Evolutionary conservation across 2,113 vertebrate species (phyloP), one percentile per base, ranked within the genome.

Genomic region (Pelecanoides urinatrix): DNA sequence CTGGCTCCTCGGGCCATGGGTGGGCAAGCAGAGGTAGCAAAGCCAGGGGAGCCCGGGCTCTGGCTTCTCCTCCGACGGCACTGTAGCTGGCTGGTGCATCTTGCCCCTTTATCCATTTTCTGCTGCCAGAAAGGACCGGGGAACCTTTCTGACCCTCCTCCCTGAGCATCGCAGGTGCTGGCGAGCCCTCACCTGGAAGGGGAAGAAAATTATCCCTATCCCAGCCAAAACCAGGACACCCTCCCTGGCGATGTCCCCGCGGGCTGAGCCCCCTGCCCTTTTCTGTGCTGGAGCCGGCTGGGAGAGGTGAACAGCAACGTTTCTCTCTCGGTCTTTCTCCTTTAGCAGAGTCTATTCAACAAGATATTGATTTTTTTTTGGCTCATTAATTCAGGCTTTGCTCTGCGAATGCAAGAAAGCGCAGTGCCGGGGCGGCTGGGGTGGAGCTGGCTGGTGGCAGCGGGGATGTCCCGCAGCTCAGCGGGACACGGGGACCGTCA

Each of bases 41-140:
- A 93, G 34, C 52, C 34, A 44, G 13, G 2, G 45, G 20, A 58
- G 34, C 36, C 23, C 6, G 7, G 10, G 11, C 34, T 75, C 47
- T 44, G 2, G 3, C 26, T 84, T 21, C 56, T 65, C 13, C 50
- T 76, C 36, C 0, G 0, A 2, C 3, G 1, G 3, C 1, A 0
- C 14, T 20, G 91, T 1, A 34, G 21, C 22, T 27, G 45, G 17
- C 40, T 5, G 7, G 45, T 32, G 70, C 29, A 32, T 55, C 49
- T 26, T 21, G 15, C 20, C 12, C 19, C 38, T 45, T 38, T 13
- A 11, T 25, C 29, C 13, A 20, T 36, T 79, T 66, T 25, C 18
- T 45, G 38, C 58, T 34, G n/a, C 23, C 34, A 7, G 13, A 32
- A 45, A 45, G 65, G 52, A 7, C 44, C 1, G 36, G 27, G 20